phyloP scores from a whole-genome alignment of 1,140 invertebrate genomes.

The Oscheius sp. region DNA sequence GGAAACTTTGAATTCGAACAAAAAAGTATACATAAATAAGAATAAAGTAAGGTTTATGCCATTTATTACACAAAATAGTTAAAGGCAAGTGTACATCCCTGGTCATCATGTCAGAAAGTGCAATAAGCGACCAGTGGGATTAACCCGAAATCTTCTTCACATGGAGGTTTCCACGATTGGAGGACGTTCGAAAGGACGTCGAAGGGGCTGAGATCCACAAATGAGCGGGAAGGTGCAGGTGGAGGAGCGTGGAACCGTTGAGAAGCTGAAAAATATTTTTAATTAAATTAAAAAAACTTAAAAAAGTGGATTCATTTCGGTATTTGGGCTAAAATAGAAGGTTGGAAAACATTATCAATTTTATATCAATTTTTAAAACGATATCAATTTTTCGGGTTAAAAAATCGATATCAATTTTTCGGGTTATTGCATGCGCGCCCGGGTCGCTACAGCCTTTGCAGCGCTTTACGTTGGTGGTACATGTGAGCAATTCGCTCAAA shows the following conservation, averaged over 20 bases:
- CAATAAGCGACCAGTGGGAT: not conserved
- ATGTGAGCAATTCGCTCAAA: no score
- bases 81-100: not conserved
- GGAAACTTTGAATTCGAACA: no score
- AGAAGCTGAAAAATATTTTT: not conserved
- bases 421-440: no score
- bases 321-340: not conserved
- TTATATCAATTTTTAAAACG: no score
- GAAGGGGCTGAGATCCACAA: slow-evolving; percentile 19
- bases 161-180: slow-evolving; percentile 32
- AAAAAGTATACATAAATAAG: no score
- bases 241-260: not conserved
- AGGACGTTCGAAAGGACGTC: not conserved
- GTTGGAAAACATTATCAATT: not conserved
- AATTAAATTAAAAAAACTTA: not conserved
- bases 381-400: no score
- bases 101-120: not conserved
- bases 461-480: no score
- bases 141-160: not conserved
- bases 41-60: not conserved
- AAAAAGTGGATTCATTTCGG: not conserved
- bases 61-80: not conserved
- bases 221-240: not conserved
- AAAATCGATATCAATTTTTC: no score
- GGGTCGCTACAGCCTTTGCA: no score